Base-by-base conservation (phyloP, 2,888 invertebrate species). In the Candidula unifasciata region DNA sequence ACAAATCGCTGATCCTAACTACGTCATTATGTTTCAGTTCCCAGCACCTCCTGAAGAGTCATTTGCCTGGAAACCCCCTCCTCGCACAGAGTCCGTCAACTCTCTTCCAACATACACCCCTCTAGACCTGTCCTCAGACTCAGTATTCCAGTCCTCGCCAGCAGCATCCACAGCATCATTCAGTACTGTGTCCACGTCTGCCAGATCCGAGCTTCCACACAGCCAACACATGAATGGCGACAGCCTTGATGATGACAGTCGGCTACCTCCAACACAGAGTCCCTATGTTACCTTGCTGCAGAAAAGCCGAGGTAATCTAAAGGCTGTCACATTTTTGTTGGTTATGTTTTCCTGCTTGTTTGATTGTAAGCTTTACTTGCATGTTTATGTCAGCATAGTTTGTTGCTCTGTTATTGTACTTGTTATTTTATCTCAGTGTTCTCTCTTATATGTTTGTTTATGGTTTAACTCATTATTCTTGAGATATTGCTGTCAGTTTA, bases 211-310 rank as follows among this genome's bases (percentile, higher is more conserved):
- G 24, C 77, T 69, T n/a, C n/a, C 83, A n/a, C 35, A 68, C 77
- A 83, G 69, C 78, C 30, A 68, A 73, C 80, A 80, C 84, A 84
- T 84, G 84, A 84, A 84, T 76, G 84, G 84, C 6, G 76, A 80
- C 44, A 54, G 69, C 8, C 3, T 21, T 83, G 89, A 76, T 18
- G 85, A 90, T 81, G 90, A 91, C 54, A 88, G 83, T 33, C 84
- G 83, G 2, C 85, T 97, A 89, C 97, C 97, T 3, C 95, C 95
- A 90, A 96, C 96, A 2, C 97, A 97, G 94, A 97, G 97, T 94
- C 97, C 97, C 0, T 97, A 97, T 10, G 96, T 97, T 89, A 97
- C 97, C 0, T 94, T 97, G 68, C 95, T 97, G 86, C 97, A 97
- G 94, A 97, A 97, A 94, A 97, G 97, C 84, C 95, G 97, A 96